A percentile compares a stretch with the other conserved stretches of the same genome.
Conservation (phyloP, 2,888 invertebrate genomes). For the Eilema sororculum region DNA sequence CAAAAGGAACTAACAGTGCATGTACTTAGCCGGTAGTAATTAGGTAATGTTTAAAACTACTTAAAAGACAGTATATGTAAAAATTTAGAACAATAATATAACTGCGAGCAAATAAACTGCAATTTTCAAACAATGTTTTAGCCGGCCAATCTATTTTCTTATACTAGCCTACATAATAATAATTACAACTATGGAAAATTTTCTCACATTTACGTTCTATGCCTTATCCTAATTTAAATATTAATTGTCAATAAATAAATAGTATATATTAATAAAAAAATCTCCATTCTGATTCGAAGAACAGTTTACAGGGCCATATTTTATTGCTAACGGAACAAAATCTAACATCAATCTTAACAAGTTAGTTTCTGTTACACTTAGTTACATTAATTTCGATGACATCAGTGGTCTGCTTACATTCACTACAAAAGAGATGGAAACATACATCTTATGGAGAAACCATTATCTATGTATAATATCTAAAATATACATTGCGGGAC, state of each 20-base stretch:
- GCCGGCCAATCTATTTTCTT: constrained; percentile 53
- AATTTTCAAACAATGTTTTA: constrained; percentile 35
- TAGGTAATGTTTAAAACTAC: constrained; percentile 67
- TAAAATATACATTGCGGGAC: constrained; percentile 16
- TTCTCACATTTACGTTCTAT: constrained; percentile 70
- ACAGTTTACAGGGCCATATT: constrained; percentile 42
- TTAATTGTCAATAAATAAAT: constrained; percentile 83
- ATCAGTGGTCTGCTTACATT: constrained; percentile 20
- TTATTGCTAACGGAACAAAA: constrained; percentile 38
- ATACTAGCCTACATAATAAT: constrained; percentile 59
- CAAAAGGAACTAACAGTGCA: constrained; percentile 84
- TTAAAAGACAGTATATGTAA: constrained; percentile 51
- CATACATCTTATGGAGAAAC: constrained; percentile 11
- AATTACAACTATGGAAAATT: constrained; percentile 78
- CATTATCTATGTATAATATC: constrained; percentile 16
- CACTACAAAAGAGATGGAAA: constrained; percentile 16
- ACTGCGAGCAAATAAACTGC: constrained; percentile 24
- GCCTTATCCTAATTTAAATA: constrained; percentile 70
- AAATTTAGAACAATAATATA: constrained; percentile 38
- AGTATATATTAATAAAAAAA: constrained; percentile 81
- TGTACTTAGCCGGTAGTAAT: constrained; percentile 73
- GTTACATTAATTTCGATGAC: constrained; percentile 32
- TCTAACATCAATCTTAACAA: constrained; percentile 29
- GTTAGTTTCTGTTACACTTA: constrained; percentile 33
- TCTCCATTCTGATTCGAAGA: constrained; percentile 56